Percentiles rank a stretch among this genome's conserved stretches.
Evolutionary conservation across 64 coral and sea anemone species (phyloP).

Genomic region (Porites lutea): DNA sequence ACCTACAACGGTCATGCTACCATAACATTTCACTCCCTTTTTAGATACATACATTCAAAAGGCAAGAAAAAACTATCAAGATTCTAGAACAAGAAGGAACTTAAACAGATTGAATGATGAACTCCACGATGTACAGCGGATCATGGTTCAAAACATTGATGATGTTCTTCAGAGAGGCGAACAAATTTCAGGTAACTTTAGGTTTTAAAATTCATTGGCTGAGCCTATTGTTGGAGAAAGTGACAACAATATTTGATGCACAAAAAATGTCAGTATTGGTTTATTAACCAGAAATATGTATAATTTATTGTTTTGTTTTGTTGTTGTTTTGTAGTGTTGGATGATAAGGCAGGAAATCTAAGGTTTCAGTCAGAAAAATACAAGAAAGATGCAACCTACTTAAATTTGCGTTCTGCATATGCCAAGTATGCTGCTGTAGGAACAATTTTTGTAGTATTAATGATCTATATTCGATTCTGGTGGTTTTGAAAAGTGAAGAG

Average conservation of each 20-base stretch:
- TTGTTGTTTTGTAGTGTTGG: conserved; percentile 76
- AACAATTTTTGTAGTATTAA: conserved; percentile 83
- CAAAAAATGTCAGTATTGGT: too few species aligned
- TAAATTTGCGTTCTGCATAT: conserved; percentile 95
- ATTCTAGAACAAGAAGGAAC: conserved; percentile 96
- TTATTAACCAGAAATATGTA: neutral
- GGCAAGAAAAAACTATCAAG: conserved; percentile 95
- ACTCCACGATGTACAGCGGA: conserved; percentile 96
- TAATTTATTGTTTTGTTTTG: neutral
- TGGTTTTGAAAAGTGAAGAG: conserved; percentile 78
- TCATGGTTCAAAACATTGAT: conserved; percentile 99
- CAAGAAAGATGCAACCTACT: conserved; percentile 97
- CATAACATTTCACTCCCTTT: neutral
- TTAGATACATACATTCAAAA: conserved; percentile 99
- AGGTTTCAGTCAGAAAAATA: conserved; percentile 97
- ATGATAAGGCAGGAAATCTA: conserved; percentile 99
- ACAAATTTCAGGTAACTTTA: conserved; percentile 80
- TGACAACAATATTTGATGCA: too few species aligned
- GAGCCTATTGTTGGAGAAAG: too few species aligned
- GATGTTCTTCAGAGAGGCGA: conserved; percentile 99
- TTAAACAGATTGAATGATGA: conserved; percentile 99
- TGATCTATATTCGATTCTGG: conserved; percentile 99
- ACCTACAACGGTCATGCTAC: too few species aligned
- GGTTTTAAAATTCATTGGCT: too few species aligned
- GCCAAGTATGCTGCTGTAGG: conserved; percentile 98